These are phyloP conservation scores for Bothrops jararaca DNA, from an alignment of 2,113 vertebrate genomes.

Conservation along the genomic window DNA sequence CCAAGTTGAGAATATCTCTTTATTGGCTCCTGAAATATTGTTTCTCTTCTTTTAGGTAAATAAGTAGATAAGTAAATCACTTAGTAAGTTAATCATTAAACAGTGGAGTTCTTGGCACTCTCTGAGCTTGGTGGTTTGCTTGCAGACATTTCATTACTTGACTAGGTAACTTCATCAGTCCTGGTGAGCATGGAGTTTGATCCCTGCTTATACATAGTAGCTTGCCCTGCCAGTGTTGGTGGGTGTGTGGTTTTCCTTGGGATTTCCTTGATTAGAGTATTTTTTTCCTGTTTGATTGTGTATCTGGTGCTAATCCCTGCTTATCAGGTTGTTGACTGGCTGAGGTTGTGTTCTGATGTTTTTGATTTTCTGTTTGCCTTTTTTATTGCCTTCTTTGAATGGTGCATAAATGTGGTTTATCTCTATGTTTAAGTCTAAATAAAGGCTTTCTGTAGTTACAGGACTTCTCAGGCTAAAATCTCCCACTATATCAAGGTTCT, in stretches of 20 bases:
- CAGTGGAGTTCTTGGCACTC: neutral
- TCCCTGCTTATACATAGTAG: too few relatives aligned
- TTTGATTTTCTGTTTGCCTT: neutral
- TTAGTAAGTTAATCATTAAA: constrained; percentile 22
- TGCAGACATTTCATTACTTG: too few relatives aligned
- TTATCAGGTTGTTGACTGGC: too few relatives aligned
- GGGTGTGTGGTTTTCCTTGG: neutral
- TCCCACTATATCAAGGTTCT: neutral
- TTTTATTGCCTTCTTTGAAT: neutral
- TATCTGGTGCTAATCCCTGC: neutral
- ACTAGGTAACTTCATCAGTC: too few relatives aligned
- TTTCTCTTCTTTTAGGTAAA: neutral
- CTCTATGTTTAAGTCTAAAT: neutral
- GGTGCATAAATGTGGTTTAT: neutral
- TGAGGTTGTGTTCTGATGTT: neutral
- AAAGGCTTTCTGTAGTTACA: neutral
- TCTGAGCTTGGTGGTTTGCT: too few relatives aligned
- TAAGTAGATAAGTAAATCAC: constrained; percentile 24
- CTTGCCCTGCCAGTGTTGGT: neutral
- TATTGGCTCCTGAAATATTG: neutral
- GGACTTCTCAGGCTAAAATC: too few relatives aligned
- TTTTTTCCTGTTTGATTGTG: neutral
- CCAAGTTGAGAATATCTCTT: neutral
- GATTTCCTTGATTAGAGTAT: neutral
- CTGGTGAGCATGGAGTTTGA: too few relatives aligned